Percentiles rank a stretch among this genome's conserved stretches.
Evolutionary conservation across 92 coral and sea anemone species (phyloP).

Genomic region (Actinostola sp.): DNA sequence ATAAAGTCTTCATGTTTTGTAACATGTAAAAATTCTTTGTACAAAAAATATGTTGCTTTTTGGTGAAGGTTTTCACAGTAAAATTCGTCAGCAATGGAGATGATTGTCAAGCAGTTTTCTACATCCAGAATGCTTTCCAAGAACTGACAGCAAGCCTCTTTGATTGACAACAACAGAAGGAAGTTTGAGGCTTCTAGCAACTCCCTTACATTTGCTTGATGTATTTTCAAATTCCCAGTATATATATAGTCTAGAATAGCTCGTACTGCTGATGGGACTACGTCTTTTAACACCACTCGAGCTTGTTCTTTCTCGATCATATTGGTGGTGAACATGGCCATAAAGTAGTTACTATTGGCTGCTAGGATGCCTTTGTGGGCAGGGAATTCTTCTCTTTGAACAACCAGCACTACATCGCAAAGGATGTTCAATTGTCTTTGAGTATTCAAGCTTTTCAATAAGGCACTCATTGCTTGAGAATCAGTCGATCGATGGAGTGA

Average conservation of each 20-base stretch:
- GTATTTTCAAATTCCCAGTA: slow-evolving; percentile 72
- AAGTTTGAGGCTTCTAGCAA: slow-evolving; percentile 80
- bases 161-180: slow-evolving; percentile 63
- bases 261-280: slow-evolving; percentile 61
- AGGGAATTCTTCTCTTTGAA: slow-evolving; percentile 74
- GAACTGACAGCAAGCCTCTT: slow-evolving; percentile 70
- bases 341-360: slow-evolving; percentile 83
- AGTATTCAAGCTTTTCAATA: slow-evolving; percentile 54
- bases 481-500: neutral
- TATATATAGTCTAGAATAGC: slow-evolving; percentile 78
- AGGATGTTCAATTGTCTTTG: slow-evolving; percentile 72
- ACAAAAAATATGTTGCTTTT: slow-evolving; percentile 53
- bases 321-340: slow-evolving; percentile 90
- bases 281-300: slow-evolving; percentile 46
- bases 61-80: slow-evolving; percentile 58
- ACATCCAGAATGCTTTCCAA: slow-evolving; percentile 57
- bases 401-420: slow-evolving; percentile 76
- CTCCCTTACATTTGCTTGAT: slow-evolving; percentile 64
- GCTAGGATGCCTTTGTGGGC: slow-evolving; percentile 91
- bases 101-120: slow-evolving; percentile 75
- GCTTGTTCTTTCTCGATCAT: slow-evolving; percentile 79
- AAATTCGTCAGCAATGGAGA: slow-evolving; percentile 79
- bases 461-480: slow-evolving; percentile 2
- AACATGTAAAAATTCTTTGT: slow-evolving; percentile 50
- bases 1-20: slow-evolving; percentile 66